A percentile compares a stretch with the other conserved stretches of the same genome.
phyloP scores from a whole-genome alignment of 2,888 invertebrate genomes.

The Synanthedon vespiformis region DNA sequence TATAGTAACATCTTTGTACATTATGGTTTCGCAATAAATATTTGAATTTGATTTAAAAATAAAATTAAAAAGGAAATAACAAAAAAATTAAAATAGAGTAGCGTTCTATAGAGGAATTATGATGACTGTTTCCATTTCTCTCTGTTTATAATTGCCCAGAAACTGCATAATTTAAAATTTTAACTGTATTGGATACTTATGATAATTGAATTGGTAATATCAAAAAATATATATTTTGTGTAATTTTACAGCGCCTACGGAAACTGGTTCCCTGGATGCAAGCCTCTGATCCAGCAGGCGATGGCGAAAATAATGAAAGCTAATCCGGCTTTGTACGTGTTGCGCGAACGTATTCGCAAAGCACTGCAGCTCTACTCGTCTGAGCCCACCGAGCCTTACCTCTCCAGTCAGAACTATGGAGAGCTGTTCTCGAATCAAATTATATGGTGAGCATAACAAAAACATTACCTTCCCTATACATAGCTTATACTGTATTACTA shows the following conservation, averaged over 20 bases:
- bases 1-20: no score
- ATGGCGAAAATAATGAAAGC: conserved; percentile 99
- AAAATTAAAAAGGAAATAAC: no score
- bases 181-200: no score
- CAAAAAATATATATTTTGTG: neutral
- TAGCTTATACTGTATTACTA: no score
- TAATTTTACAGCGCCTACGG: conserved; percentile 85
- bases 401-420: conserved; percentile 99
- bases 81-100: no score
- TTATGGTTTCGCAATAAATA: no score
- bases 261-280: conserved; percentile 99
- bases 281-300: conserved; percentile 97
- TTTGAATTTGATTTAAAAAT: no score
- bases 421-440: conserved; percentile 99
- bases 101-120: no score
- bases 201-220: neutral
- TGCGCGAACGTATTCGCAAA: conserved; percentile 98
- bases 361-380: conserved; percentile 98
- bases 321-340: conserved; percentile 97
- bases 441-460: conserved; percentile 81
- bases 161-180: no score
- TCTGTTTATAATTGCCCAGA: no score
- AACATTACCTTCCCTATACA: neutral
- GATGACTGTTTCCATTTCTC: no score
- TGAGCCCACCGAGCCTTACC: conserved; percentile 98